Evolutionary conservation across 1,140 invertebrate genomes (phyloP), one percentile per base, ranked within the genome.

Genomic region (Trachelipus rathkii): DNA sequence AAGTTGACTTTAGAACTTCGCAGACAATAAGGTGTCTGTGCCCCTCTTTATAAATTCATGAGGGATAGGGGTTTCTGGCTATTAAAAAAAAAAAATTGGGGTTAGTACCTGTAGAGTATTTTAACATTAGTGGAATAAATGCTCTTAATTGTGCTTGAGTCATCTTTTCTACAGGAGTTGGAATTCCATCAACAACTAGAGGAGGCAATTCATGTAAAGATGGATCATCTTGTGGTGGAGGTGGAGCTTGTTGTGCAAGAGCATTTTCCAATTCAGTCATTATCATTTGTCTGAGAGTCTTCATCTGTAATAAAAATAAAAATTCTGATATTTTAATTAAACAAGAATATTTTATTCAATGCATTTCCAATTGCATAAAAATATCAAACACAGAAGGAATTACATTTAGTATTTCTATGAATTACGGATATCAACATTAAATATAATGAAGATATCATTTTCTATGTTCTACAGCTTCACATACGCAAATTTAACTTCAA

Each of bases 151-250:
- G 96, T 46, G 96, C 96, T 85, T 98, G 96, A 23, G 96, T 98
- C 96, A 98, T 98, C 89, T 98, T 98, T 86, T 98, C 96, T 0
- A 98, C 95, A 2, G 95, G 96, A 60, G 96, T 98, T 44, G 96
- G 96, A 84, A 98, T 98, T 68, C 94, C 96, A 86, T 98, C 96
- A 81, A 98, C 96, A 79, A 97, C 95, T 50, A 98, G 87, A 19
- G 95, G 95, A 72, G 96, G 96, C 84, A 98, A 87, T 87, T 98
- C 96, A 85, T 97, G 96, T 50, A 97, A 87, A 68, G 92, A 92
- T 2, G 95, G 93, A 86, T 96, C 95, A 80, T 97, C 95, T 82
- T 92, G 91, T 67, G 93, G 90, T 76, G 93, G 93, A 21, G 95
- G 93, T 71, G 96, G 95, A 70, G 96, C 94, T 86, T 97, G 95